phyloP scores from a whole-genome alignment of 1,140 invertebrate species.

The Drosophila grimshawi region DNA sequence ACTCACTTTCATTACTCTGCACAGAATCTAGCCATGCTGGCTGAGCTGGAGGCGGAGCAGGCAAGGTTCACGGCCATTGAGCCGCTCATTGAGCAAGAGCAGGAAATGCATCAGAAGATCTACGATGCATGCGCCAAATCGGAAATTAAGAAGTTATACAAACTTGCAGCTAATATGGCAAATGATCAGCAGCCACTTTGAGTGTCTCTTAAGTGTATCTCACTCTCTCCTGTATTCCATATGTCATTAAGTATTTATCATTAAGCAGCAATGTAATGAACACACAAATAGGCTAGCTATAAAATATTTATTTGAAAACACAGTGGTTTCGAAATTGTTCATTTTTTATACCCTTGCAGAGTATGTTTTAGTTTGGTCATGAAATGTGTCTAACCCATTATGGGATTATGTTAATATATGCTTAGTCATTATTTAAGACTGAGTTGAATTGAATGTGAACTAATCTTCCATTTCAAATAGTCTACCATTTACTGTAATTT shows the following conservation, averaged over 20 bases:
- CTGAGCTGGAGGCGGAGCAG: slow-evolving; percentile 55
- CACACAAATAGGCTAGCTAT: neutral
- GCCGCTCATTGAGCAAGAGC: slow-evolving; percentile 46
- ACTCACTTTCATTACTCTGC: neutral
- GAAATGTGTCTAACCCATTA: neutral
- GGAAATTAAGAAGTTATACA: slow-evolving; percentile 27
- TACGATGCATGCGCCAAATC: slow-evolving; percentile 17
- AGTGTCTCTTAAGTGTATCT: neutral
- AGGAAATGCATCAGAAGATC: slow-evolving; percentile 49
- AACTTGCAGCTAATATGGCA: slow-evolving; percentile 26
- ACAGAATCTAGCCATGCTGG: slow-evolving; percentile 69
- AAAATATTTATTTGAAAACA: no score
- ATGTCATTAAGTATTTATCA: neutral
- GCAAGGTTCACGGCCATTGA: slow-evolving; percentile 43
- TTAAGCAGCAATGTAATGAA: neutral
- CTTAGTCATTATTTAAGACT: neutral
- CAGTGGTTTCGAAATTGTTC: no score
- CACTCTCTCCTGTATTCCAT: neutral
- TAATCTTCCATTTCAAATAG: no score
- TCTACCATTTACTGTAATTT: no score
- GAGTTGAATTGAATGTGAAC: no score
- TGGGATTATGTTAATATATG: neutral
- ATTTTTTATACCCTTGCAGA: neutral
- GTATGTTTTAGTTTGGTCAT: neutral
- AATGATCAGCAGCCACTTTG: slow-evolving; percentile 7